Evolutionary conservation across 2,888 invertebrate species (phyloP).

Genomic region (Rhabditophanes sp.): DNA sequence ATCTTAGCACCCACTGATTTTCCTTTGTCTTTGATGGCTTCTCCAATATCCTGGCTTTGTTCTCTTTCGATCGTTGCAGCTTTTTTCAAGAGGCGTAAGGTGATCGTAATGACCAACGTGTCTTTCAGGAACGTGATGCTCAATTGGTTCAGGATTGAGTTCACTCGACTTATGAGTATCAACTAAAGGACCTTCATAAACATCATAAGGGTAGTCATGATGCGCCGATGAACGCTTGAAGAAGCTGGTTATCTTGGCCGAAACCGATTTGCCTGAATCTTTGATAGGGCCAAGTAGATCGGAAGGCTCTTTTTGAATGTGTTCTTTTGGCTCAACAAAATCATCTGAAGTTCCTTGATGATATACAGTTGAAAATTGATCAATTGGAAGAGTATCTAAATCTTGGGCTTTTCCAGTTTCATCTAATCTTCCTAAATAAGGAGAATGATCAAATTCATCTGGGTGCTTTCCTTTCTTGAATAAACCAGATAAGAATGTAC

Average conservation of each 20-base stretch:
- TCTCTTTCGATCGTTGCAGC: no score
- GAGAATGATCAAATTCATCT: conserved; percentile 9
- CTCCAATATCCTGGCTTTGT: no score
- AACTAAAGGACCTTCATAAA: conserved; percentile 11
- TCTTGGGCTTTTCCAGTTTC: conserved; percentile 2
- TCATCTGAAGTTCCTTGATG: conserved; percentile 12
- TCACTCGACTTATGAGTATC: conserved; percentile 7
- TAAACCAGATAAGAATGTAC: conserved; percentile 10
- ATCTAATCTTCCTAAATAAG: no score
- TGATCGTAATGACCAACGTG: conserved; percentile 9
- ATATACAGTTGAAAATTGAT: conserved; percentile 10
- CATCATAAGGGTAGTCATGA: conserved; percentile 12
- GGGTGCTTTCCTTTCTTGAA: no score
- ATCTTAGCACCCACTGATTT: no score
- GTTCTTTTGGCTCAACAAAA: not conserved
- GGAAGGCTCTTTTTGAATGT: conserved; percentile 7
- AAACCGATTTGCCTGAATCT: conserved; percentile 12
- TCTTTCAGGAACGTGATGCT: conserved; percentile 10
- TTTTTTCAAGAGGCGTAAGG: no score
- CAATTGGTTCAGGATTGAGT: conserved; percentile 13
- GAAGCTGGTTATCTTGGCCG: conserved; percentile 10
- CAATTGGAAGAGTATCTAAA: conserved; percentile 7
- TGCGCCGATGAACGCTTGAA: conserved; percentile 12
- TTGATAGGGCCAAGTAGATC: conserved; percentile 9
- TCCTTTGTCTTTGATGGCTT: no score